These are phyloP conservation scores for Esperia sulphurella DNA, from an alignment of 2,888 invertebrate species.

Conservation along the genomic window DNA sequence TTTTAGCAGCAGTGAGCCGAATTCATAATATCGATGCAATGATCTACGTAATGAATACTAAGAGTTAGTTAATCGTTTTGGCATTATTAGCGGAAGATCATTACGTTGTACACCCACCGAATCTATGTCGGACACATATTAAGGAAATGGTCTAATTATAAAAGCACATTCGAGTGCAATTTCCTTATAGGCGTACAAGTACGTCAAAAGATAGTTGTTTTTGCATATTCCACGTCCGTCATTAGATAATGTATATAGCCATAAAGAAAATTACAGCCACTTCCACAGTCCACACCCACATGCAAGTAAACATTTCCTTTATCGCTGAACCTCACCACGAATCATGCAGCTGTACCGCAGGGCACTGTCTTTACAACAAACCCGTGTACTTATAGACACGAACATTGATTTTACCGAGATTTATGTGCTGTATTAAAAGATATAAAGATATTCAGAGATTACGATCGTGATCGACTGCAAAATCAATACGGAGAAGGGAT, in stretches of 20 bases:
- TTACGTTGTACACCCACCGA: conserved; percentile 28
- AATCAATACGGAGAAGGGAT: conserved; percentile 70
- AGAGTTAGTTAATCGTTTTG: conserved; percentile 13
- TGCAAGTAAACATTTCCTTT: conserved; percentile 34
- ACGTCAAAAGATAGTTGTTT: conserved; percentile 34
- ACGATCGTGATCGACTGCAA: conserved; percentile 61
- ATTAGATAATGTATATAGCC: conserved; percentile 48
- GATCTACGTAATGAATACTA: conserved; percentile 29
- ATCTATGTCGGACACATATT: conserved; percentile 18
- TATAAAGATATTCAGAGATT: conserved; percentile 47
- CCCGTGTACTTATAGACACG: conserved; percentile 28
- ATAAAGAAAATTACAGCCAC: conserved; percentile 48
- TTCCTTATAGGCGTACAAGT: conserved; percentile 26
- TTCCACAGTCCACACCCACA: conserved; percentile 34
- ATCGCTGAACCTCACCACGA: conserved; percentile 27
- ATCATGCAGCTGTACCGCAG: conserved; percentile 29
- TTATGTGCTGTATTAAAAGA: conserved; percentile 33
- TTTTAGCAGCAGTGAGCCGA: conserved; percentile 24
- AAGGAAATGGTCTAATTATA: conserved; percentile 35
- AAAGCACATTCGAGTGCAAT: conserved; percentile 28
- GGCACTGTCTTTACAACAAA: conserved; percentile 29
- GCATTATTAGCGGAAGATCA: conserved; percentile 11
- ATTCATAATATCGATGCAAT: conserved; percentile 17
- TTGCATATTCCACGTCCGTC: conserved; percentile 31
- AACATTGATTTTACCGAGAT: conserved; percentile 27